Percentiles rank a stretch among this genome's conserved stretches.
phyloP scores from a whole-genome alignment of 2,113 vertebrate species.

The Dolichallabes microphthalmus region DNA sequence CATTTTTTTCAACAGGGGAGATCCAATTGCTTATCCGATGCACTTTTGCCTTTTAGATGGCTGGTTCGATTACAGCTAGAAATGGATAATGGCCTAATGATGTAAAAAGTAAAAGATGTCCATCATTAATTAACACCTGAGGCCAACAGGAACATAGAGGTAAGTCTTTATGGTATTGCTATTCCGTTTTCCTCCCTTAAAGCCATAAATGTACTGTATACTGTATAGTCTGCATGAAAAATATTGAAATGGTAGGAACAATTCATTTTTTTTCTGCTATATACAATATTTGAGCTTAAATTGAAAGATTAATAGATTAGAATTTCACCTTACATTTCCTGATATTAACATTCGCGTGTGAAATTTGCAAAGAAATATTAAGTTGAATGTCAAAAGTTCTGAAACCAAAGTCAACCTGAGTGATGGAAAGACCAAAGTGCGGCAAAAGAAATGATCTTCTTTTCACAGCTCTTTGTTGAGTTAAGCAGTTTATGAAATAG shows the following conservation, averaged over 20 bases:
- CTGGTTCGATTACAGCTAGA: neutral
- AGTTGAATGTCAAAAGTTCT: too few relatives aligned
- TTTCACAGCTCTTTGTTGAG: too few relatives aligned
- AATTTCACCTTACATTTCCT: neutral
- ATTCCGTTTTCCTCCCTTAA: neutral
- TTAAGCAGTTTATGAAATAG: too few relatives aligned
- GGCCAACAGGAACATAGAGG: conserved; percentile 19
- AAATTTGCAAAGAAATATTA: neutral
- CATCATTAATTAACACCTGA: neutral
- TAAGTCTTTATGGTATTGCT: neutral
- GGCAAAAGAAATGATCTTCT: too few relatives aligned
- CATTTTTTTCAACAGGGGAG: too few relatives aligned
- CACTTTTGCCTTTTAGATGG: neutral
- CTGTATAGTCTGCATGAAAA: neutral
- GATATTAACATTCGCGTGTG: too few relatives aligned
- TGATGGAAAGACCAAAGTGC: too few relatives aligned
- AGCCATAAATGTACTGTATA: neutral
- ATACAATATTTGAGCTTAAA: neutral
- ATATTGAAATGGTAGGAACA: neutral
- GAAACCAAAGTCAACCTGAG: too few relatives aligned
- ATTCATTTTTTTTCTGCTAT: neutral
- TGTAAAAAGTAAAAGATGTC: neutral
- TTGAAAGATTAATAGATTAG: neutral
- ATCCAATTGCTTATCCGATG: neutral
- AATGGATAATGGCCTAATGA: neutral